phyloP scores from a whole-genome alignment of 2,113 vertebrate species.

The Physeter macrocephalus region DNA sequence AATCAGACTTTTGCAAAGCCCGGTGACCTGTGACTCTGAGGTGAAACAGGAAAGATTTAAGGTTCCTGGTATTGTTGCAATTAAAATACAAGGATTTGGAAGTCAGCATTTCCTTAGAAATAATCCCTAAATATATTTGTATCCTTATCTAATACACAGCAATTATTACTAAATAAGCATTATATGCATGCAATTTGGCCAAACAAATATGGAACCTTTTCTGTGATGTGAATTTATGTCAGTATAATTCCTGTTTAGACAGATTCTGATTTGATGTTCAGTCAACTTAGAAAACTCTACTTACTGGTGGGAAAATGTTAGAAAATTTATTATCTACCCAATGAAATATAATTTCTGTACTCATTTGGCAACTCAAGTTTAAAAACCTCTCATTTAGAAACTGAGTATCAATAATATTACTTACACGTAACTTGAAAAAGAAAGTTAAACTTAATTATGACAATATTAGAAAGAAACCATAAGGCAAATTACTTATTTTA shows the following conservation, averaged over 20 bases:
- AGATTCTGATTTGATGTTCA: constrained; percentile 2
- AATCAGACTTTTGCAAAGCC: background rate
- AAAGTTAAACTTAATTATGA: background rate
- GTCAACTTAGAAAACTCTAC: constrained; percentile 43
- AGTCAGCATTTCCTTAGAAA: constrained; percentile 7
- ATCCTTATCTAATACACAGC: background rate
- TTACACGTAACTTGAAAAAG: constrained; percentile 13
- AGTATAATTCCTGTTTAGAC: background rate
- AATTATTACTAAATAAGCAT: constrained; percentile 1
- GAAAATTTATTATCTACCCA: constrained; percentile 10
- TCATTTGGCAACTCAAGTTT: background rate
- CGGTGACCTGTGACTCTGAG: background rate
- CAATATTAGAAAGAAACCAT: background rate
- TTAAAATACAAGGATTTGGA: constrained; percentile 20
- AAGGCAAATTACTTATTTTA: constrained; percentile 13
- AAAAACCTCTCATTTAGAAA: constrained; percentile 25
- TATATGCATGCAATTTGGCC: background rate
- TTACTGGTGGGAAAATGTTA: background rate
- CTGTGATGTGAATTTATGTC: constrained; percentile 30
- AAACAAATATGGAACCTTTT: background rate
- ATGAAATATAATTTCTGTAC: constrained; percentile 28
- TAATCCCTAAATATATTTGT: constrained; percentile 24
- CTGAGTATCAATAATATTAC: background rate
- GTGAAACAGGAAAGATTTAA: constrained; percentile 5
- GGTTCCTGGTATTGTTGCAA: background rate